Conservation (phyloP, 2,888 invertebrate species). For the Caenorhabditis wallacei region DNA sequence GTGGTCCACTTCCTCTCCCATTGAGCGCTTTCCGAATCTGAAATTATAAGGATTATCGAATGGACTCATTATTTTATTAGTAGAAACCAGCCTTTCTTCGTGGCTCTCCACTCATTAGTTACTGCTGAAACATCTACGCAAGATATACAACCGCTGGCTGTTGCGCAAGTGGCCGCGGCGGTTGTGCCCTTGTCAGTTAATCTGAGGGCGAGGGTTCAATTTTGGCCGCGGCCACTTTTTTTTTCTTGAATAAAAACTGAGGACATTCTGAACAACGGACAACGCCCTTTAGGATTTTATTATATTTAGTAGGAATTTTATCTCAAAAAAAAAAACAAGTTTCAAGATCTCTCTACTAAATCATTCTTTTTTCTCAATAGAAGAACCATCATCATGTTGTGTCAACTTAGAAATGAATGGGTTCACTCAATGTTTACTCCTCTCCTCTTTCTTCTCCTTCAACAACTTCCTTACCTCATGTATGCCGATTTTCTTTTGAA, state of each 20-base stretch:
- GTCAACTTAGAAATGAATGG: constrained; percentile 60
- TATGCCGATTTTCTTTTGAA: constrained; percentile 78
- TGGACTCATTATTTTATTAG: neutral
- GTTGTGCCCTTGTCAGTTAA: no score
- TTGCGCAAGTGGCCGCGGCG: no score
- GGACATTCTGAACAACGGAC: no score
- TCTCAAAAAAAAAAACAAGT: neutral
- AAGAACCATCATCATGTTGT: constrained; percentile 21
- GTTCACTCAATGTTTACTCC: constrained; percentile 10
- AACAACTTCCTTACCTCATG: constrained; percentile 70
- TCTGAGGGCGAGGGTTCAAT: no score
- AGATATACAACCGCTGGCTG: no score
- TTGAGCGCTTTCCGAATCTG: constrained; percentile 68
- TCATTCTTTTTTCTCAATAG: neutral
- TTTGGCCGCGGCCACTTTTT: no score
- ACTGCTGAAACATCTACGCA: no score
- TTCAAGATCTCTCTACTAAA: neutral
- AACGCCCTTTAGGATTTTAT: no score
- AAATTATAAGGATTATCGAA: neutral
- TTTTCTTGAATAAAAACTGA: no score
- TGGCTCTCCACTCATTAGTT: no score
- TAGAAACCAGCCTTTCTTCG: no score
- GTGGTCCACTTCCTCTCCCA: constrained; percentile 53
- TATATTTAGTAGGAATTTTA: no score
- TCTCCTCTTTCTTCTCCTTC: constrained; percentile 4